Conservation (phyloP, 2,797 vertebrate genomes). For the Crenichthys baileyi region DNA sequence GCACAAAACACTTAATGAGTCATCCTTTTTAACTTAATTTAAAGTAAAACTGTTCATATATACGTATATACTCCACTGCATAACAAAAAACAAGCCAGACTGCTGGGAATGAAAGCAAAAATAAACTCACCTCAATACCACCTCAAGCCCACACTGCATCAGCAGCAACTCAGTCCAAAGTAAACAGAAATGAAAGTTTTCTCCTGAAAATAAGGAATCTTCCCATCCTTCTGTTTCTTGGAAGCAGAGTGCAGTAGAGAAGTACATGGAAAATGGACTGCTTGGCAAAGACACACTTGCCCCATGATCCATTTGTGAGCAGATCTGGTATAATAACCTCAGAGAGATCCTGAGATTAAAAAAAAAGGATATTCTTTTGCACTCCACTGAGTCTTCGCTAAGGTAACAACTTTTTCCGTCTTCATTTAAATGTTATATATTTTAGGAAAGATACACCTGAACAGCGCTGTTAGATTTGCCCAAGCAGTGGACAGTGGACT, state of each 20-base stretch:
- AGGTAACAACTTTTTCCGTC: background rate
- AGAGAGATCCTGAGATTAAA: background rate
- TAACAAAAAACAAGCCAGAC: background rate
- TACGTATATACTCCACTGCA: background rate
- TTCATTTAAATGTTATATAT: background rate
- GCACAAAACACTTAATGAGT: background rate
- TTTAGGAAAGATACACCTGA: background rate
- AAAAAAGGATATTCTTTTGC: background rate
- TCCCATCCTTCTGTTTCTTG: background rate
- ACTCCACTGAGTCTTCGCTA: background rate
- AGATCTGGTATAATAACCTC: background rate
- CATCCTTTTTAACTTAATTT: slow-evolving; percentile 3
- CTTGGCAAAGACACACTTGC: background rate
- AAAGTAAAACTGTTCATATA: background rate
- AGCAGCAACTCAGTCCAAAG: background rate
- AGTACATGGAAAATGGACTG: background rate
- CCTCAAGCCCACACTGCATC: background rate
- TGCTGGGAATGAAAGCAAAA: background rate
- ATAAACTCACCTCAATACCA: slow-evolving; percentile 1
- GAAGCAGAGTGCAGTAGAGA: background rate
- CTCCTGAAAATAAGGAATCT: background rate
- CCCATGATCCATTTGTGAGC: background rate
- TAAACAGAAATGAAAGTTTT: slow-evolving; percentile 2
- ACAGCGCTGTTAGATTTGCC: background rate
- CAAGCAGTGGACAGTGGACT: no score